A percentile compares a stretch with the other conserved stretches of the same genome.
phyloP scores from a whole-genome alignment of 1,140 invertebrate genomes.

The Drosophila micromelanica region DNA sequence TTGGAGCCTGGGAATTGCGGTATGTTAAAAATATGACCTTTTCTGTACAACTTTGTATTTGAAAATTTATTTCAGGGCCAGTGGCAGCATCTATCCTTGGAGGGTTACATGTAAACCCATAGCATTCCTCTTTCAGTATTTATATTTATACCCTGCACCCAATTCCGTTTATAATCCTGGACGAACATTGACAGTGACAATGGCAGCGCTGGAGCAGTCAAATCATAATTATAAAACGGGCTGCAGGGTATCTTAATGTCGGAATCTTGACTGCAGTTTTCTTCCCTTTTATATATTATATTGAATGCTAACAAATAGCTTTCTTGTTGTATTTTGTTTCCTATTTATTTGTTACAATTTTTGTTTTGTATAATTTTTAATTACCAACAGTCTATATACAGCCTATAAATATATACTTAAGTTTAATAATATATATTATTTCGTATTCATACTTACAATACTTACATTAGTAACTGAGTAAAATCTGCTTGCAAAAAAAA shows the following conservation, averaged over 20 bases:
- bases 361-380: slow-evolving; percentile 5
- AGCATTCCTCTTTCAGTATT: slow-evolving; percentile 50
- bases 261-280: neutral
- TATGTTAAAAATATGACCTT: slow-evolving; percentile 79
- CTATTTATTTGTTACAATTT: neutral
- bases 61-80: slow-evolving; percentile 64
- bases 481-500: neutral
- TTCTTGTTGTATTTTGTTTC: slow-evolving; percentile 6
- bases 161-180: no score
- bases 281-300: neutral
- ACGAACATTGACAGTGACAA: slow-evolving; percentile 1
- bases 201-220: neutral
- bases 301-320: slow-evolving; percentile 1
- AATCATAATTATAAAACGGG: neutral
- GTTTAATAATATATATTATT: neutral
- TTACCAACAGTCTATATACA: neutral
- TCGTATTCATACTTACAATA: slow-evolving; percentile 1
- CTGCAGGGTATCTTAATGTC: neutral
- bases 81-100: slow-evolving; percentile 78
- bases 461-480: neutral
- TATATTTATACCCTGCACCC: slow-evolving; percentile 23
- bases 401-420: neutral
- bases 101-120: slow-evolving; percentile 67
- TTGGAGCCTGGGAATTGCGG: slow-evolving; percentile 90
- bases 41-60: slow-evolving; percentile 1